Evolutionary conservation across 2,113 vertebrate species (phyloP).

Genomic region (Diglossa brunneiventris): DNA sequence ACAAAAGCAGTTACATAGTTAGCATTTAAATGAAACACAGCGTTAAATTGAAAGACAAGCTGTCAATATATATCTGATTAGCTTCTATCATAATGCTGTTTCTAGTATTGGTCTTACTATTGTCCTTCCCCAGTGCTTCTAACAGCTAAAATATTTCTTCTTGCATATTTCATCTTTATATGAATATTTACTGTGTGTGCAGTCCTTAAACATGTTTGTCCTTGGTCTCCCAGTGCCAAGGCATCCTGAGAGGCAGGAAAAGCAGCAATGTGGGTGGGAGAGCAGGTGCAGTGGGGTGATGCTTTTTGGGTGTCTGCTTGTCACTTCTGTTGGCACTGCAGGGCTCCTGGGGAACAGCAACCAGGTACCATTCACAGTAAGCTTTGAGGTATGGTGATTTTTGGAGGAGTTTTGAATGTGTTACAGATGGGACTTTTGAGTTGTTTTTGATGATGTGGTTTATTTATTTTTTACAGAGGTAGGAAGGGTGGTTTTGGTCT

Average conservation of each 20-base stretch:
- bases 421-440: background rate
- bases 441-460: background rate
- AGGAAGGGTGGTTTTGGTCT: background rate
- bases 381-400: background rate
- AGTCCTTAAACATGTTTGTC: background rate
- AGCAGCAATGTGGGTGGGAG: background rate
- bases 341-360: background rate
- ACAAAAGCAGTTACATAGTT: background rate
- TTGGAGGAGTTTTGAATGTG: background rate
- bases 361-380: background rate
- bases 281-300: background rate
- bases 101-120: background rate
- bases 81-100: background rate
- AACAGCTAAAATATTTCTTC: background rate
- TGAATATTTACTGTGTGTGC: background rate
- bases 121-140: background rate
- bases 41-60: background rate
- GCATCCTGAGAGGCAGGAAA: background rate
- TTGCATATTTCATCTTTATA: background rate
- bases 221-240: background rate
- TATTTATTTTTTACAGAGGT: background rate
- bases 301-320: background rate
- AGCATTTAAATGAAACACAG: background rate
- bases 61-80: background rate
- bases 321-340: background rate